These are phyloP conservation scores for Amiota mariae DNA, from an alignment of 2,888 invertebrate genomes.

Conservation along the genomic window DNA sequence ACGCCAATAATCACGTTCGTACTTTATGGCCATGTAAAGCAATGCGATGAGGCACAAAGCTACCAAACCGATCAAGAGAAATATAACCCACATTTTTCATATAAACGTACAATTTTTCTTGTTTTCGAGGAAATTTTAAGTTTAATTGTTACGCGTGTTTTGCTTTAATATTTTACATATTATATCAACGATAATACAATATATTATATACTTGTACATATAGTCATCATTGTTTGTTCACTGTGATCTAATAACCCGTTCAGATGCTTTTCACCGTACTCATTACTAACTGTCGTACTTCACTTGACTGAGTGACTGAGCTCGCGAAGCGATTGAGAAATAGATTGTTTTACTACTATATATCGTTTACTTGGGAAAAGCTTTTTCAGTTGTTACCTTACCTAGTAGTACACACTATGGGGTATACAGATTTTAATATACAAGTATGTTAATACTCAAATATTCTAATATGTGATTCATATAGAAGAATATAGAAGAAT, in stretches of 20 bases:
- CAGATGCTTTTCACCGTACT: slow-evolving; percentile 55
- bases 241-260: slow-evolving; percentile 57
- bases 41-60: slow-evolving; percentile 54
- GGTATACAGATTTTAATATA: slow-evolving; percentile 44
- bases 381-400: slow-evolving; percentile 57
- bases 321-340: slow-evolving; percentile 50
- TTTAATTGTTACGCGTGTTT: not conserved
- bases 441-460: no score
- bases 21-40: slow-evolving; percentile 53
- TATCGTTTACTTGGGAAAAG: slow-evolving; percentile 31
- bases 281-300: slow-evolving; percentile 54
- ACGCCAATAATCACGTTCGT: slow-evolving; percentile 67
- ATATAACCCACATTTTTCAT: slow-evolving; percentile 64
- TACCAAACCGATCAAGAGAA: slow-evolving; percentile 59
- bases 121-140: not conserved
- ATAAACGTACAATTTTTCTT: not conserved
- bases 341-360: slow-evolving; percentile 34
- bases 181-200: slow-evolving; percentile 1
- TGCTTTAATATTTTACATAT: not conserved
- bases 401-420: slow-evolving; percentile 41
- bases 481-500: no score
- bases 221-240: slow-evolving; percentile 14
- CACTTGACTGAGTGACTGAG: slow-evolving; percentile 57
- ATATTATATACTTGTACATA: slow-evolving; percentile 12
- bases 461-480: no score